A percentile compares a stretch with the other conserved stretches of the same genome.
Conservation (phyloP, 2,797 vertebrate species). For the Enteromius radiatus region DNA sequence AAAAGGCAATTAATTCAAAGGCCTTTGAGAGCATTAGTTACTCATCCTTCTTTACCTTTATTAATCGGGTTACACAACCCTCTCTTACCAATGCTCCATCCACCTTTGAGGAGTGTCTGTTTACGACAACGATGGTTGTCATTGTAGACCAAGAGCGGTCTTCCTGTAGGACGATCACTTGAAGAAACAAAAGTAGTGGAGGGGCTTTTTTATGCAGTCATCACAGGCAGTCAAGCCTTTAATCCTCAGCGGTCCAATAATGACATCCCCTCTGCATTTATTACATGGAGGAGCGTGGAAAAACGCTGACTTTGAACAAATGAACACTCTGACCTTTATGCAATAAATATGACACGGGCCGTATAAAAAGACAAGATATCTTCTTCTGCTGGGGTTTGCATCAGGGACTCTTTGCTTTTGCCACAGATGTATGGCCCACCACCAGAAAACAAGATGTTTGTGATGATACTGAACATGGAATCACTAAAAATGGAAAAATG, state of each 20-base stretch:
- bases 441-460: slow-evolving; percentile 19
- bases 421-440: slow-evolving; percentile 46
- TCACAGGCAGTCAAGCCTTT: slow-evolving; percentile 84
- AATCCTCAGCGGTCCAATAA: slow-evolving; percentile 85
- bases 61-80: slow-evolving; percentile 59
- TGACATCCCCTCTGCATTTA: slow-evolving; percentile 86
- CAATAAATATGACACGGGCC: slow-evolving; percentile 92
- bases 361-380: slow-evolving; percentile 91
- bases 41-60: slow-evolving; percentile 56
- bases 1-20: slow-evolving; percentile 59
- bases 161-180: slow-evolving; percentile 55
- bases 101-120: slow-evolving; percentile 50
- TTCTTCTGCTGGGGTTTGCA: slow-evolving; percentile 87
- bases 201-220: slow-evolving; percentile 81
- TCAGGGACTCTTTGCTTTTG: slow-evolving; percentile 81
- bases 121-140: slow-evolving; percentile 43
- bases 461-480: background rate
- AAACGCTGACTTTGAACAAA: slow-evolving; percentile 89
- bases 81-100: slow-evolving; percentile 42
- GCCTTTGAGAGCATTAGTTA: slow-evolving; percentile 54
- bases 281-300: slow-evolving; percentile 80
- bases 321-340: slow-evolving; percentile 89
- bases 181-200: slow-evolving; percentile 81
- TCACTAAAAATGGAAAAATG: background rate
- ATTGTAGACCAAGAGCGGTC: slow-evolving; percentile 39